phyloP scores from a whole-genome alignment of 2,797 vertebrate genomes.

The Craterocephalus amniculus region DNA sequence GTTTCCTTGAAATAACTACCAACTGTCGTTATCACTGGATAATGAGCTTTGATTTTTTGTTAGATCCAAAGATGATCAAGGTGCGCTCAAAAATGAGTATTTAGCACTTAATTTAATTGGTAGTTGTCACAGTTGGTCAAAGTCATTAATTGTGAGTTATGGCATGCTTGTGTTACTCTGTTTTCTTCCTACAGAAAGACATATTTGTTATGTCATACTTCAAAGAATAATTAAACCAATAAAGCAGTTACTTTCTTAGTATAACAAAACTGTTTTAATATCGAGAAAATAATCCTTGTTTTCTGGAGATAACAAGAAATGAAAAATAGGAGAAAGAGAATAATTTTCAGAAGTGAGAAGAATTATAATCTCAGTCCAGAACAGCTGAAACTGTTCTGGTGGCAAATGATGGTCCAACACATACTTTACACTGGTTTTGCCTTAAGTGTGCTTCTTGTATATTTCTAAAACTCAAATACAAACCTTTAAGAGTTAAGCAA shows the following conservation, averaged over 20 bases:
- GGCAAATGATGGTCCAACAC: background rate
- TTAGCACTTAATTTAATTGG: background rate
- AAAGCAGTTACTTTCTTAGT: background rate
- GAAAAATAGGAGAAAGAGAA: background rate
- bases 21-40: background rate
- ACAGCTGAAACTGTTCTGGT: background rate
- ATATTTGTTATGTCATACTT: no score
- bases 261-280: background rate
- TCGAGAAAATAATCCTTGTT: background rate
- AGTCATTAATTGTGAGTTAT: background rate
- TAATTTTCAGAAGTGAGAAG: background rate
- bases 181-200: background rate
- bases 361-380: background rate
- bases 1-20: no score
- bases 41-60: background rate
- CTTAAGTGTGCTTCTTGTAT: slow-evolving; percentile 33
- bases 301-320: background rate
- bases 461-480: slow-evolving; percentile 70
- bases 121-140: background rate
- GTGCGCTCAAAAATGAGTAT: no score
- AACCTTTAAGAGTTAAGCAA: slow-evolving; percentile 54
- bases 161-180: background rate
- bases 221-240: no score
- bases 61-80: no score
- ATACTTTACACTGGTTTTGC: background rate